Conservation (phyloP, 2,888 invertebrate genomes). For the Hemaris fuciformis region DNA sequence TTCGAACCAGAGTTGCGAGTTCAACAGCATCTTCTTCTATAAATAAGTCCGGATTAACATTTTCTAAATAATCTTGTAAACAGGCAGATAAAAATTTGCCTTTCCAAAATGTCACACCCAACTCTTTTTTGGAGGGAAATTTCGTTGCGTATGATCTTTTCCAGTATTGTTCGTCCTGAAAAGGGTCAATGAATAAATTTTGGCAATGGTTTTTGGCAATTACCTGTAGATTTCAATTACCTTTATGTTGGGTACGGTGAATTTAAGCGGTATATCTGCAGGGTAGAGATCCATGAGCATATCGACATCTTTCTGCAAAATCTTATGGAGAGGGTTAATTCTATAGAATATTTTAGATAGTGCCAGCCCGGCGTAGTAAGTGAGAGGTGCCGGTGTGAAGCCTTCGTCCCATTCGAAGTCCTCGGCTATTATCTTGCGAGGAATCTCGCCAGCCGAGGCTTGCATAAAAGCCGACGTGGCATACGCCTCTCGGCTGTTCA, state of each 20-base stretch:
- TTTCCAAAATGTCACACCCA: slow-evolving; percentile 82
- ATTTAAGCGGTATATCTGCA: slow-evolving; percentile 79
- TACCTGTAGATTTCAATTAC: slow-evolving; percentile 39
- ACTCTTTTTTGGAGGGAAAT: slow-evolving; percentile 57
- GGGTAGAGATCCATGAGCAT: slow-evolving; percentile 83
- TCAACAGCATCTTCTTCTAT: slow-evolving; percentile 64
- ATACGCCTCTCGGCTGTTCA: slow-evolving; percentile 58
- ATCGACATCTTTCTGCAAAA: slow-evolving; percentile 81
- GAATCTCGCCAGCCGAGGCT: slow-evolving; percentile 45
- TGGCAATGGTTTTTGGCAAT: too few species aligned
- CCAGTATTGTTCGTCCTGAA: slow-evolving; percentile 84
- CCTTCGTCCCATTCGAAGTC: slow-evolving; percentile 71
- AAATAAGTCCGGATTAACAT: slow-evolving; percentile 66
- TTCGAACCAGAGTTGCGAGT: slow-evolving; percentile 57
- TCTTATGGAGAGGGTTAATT: slow-evolving; percentile 75
- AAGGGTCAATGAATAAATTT: slow-evolving; percentile 26
- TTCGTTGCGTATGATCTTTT: slow-evolving; percentile 71
- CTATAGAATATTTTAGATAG: slow-evolving; percentile 68
- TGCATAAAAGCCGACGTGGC: slow-evolving; percentile 49
- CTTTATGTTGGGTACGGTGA: slow-evolving; percentile 77
- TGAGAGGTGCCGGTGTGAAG: slow-evolving; percentile 67
- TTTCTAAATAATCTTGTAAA: slow-evolving; percentile 71
- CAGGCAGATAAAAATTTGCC: slow-evolving; percentile 75
- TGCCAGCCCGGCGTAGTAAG: slow-evolving; percentile 52
- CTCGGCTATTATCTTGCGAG: slow-evolving; percentile 62